These are phyloP conservation scores for Anthophora plumipes DNA, from an alignment of 2,888 invertebrate species.

Conservation along the genomic window DNA sequence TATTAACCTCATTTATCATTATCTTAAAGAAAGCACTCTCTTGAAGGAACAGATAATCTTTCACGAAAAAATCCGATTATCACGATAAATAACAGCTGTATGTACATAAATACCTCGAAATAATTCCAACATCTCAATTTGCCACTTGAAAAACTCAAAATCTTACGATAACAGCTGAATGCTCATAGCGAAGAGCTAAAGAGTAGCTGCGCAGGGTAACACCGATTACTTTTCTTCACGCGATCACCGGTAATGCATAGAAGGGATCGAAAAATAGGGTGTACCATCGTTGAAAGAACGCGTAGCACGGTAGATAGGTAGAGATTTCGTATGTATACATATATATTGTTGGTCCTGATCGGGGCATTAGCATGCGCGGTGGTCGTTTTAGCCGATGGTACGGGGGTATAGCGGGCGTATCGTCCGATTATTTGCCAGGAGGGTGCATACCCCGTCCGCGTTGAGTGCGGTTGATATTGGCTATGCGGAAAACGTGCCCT, in stretches of 20 bases:
- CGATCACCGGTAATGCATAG: neutral
- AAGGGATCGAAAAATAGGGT: slow-evolving; percentile 11
- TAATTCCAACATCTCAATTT: no score
- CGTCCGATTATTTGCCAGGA: slow-evolving; percentile 79
- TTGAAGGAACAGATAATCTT: no score
- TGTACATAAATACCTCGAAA: no score
- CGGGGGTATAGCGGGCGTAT: slow-evolving; percentile 68
- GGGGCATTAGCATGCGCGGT: slow-evolving; percentile 71
- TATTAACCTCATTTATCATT: no score
- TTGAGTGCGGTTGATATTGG: slow-evolving; percentile 76
- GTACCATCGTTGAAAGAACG: slow-evolving; percentile 22
- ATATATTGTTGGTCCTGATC: slow-evolving; percentile 41
- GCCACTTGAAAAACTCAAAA: no score
- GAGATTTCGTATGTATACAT: slow-evolving; percentile 7
- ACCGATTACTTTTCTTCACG: no score
- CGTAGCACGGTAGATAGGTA: slow-evolving; percentile 19
- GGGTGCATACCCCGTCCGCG: slow-evolving; percentile 63
- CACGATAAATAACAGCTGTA: no score
- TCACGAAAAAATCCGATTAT: no score
- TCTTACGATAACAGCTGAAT: no score
- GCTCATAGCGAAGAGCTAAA: no score
- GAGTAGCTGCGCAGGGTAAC: no score
- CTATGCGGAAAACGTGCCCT: slow-evolving; percentile 79
- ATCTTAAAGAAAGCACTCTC: no score
- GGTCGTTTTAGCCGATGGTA: slow-evolving; percentile 69